Conservation (phyloP, 2,113 vertebrate genomes). For the Eupsittula cactorum region DNA sequence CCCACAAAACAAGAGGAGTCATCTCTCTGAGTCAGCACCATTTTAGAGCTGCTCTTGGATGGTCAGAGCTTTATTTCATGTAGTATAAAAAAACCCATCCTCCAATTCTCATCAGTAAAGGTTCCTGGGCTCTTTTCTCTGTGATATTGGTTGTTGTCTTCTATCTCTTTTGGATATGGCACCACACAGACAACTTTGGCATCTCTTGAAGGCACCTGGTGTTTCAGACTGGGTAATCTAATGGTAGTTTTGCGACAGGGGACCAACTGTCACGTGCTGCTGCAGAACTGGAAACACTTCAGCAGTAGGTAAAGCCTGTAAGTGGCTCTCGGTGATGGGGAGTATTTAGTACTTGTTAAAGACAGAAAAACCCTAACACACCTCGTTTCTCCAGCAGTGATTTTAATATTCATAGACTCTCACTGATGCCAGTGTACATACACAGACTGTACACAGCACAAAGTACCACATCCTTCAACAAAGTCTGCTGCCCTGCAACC, state of each 20-base stretch:
- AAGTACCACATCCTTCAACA: background rate
- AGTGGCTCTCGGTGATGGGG: background rate
- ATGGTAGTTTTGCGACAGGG: background rate
- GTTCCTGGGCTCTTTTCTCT: background rate
- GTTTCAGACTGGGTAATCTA: background rate
- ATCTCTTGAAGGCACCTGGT: background rate
- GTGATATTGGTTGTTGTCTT: background rate
- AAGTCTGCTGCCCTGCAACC: background rate
- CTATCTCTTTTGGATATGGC: background rate
- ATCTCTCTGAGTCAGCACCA: background rate
- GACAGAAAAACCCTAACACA: background rate
- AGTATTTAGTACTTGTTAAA: background rate
- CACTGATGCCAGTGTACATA: background rate
- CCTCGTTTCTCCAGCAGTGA: background rate
- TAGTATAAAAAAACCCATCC: background rate
- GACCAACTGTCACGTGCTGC: background rate
- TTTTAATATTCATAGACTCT: constrained; percentile 51
- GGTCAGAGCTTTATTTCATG: background rate
- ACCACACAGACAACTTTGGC: background rate
- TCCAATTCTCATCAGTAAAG: background rate
- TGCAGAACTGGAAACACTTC: background rate
- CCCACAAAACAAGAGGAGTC: background rate
- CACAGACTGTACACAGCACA: background rate
- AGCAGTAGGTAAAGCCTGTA: background rate
- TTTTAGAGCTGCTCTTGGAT: background rate